These are phyloP conservation scores for Drosophila subobscura DNA, from an alignment of 1,140 invertebrate genomes.

Conservation along the genomic window DNA sequence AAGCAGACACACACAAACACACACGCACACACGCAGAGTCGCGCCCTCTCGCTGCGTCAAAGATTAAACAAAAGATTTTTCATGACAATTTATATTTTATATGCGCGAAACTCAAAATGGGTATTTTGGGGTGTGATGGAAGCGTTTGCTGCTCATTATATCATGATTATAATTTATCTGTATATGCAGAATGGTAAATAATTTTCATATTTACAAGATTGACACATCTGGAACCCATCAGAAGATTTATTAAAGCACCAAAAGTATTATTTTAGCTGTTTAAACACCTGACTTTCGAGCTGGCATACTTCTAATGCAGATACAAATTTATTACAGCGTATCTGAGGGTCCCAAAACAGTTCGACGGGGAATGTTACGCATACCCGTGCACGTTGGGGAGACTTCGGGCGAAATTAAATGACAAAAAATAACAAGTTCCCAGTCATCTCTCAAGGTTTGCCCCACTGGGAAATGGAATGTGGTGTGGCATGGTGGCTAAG, in stretches of 20 bases:
- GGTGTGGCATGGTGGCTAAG: neutral
- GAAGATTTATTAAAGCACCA: too few relatives aligned
- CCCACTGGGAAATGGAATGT: too few relatives aligned
- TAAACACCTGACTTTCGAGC: too few relatives aligned
- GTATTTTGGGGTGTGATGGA: too few relatives aligned
- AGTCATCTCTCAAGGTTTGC: slow-evolving; percentile 39
- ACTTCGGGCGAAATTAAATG: slow-evolving; percentile 62
- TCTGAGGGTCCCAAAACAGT: too few relatives aligned
- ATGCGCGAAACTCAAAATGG: neutral
- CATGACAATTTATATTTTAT: slow-evolving; percentile 11
- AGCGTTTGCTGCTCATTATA: too few relatives aligned
- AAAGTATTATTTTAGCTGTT: too few relatives aligned
- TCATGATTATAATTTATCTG: too few relatives aligned
- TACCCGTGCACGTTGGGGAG: slow-evolving; percentile 1
- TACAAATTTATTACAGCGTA: too few relatives aligned
- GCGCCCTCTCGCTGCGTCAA: slow-evolving; percentile 29
- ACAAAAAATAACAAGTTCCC: slow-evolving; percentile 52
- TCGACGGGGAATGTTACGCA: slow-evolving; percentile 40
- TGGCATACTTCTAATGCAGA: too few relatives aligned
- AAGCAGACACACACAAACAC: neutral
- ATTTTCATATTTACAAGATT: neutral
- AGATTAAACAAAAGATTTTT: slow-evolving; percentile 37
- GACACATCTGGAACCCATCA: neutral
- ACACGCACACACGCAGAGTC: too few relatives aligned
- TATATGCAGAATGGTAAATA: too few relatives aligned